phyloP scores from a whole-genome alignment of 2,113 vertebrate genomes.

The Hypanus sabinus region DNA sequence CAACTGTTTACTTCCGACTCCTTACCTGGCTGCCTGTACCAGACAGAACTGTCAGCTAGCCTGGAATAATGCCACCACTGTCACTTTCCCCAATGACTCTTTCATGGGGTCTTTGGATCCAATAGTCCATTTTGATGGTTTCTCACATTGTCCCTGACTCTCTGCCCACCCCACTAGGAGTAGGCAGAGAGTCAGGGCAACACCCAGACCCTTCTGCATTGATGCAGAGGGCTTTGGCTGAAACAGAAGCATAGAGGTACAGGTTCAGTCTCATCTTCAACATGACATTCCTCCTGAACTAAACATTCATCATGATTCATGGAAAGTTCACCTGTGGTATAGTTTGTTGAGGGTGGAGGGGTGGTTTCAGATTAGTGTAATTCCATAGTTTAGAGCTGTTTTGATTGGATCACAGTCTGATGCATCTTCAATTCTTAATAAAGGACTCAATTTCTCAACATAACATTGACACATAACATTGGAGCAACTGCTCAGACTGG shows the following conservation, averaged over 20 bases:
- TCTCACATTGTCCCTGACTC: slow-evolving; percentile 65
- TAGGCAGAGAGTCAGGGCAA: slow-evolving; percentile 79
- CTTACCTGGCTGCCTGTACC: slow-evolving; percentile 81
- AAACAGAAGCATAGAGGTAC: slow-evolving; percentile 42
- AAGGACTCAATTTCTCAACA: too few species aligned
- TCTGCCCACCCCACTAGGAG: slow-evolving; percentile 70
- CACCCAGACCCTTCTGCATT: slow-evolving; percentile 76
- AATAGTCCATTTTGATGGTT: slow-evolving; percentile 68
- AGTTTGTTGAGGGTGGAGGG: background rate
- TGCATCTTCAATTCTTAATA: too few species aligned
- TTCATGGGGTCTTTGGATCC: slow-evolving; percentile 70
- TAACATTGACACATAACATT: background rate
- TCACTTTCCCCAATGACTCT: slow-evolving; percentile 62
- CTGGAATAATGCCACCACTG: slow-evolving; percentile 79
- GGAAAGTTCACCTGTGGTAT: background rate
- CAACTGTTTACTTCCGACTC: fast-evolving
- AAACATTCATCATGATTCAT: background rate
- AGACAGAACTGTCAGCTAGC: slow-evolving; percentile 87
- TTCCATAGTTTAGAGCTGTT: background rate
- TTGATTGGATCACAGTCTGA: background rate
- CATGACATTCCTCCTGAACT: background rate
- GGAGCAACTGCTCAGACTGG: background rate
- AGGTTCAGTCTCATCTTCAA: background rate
- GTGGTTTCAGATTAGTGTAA: background rate
- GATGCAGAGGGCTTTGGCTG: slow-evolving; percentile 49